Percentiles rank a stretch among this genome's conserved stretches.
phyloP scores from a whole-genome alignment of 2,888 invertebrate species.

The Drosophila flavopinicola region DNA sequence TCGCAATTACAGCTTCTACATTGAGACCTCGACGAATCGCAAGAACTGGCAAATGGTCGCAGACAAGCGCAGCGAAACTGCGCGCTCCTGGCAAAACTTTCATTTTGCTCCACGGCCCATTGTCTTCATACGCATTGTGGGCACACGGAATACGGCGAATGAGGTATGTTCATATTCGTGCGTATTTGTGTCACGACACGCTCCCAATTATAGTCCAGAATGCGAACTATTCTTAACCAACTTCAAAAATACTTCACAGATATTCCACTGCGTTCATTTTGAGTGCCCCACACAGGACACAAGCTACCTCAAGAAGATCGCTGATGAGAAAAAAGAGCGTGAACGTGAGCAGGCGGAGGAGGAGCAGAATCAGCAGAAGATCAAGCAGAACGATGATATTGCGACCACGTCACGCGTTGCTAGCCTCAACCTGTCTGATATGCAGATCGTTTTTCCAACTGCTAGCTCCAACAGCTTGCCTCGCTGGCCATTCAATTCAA shows the following conservation, averaged over 20 bases:
- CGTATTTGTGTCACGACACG: too few species aligned
- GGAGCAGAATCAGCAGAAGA: neutral
- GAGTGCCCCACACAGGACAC: conserved; percentile 93
- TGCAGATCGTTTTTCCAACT: conserved; percentile 9
- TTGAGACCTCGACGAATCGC: conserved; percentile 96
- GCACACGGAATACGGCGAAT: conserved; percentile 98
- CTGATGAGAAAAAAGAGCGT: conserved; percentile 49
- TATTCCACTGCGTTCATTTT: conserved; percentile 98
- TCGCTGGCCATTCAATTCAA: conserved; percentile 22
- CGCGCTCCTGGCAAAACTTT: conserved; percentile 97
- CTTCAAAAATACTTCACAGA: conserved; percentile 85
- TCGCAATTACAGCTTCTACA: conserved; percentile 97
- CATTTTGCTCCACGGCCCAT: conserved; percentile 93
- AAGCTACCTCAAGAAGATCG: conserved; percentile 64
- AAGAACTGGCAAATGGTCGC: conserved; percentile 96
- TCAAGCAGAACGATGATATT: conserved; percentile 33
- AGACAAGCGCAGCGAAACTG: conserved; percentile 93
- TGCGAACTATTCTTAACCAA: neutral
- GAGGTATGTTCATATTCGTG: conserved; percentile 89
- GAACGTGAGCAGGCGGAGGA: neutral
- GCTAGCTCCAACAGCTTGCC: conserved; percentile 1
- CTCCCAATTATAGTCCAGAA: neutral
- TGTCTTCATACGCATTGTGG: conserved; percentile 97
- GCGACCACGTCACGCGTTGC: conserved; percentile 50
- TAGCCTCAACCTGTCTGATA: conserved; percentile 6